A percentile compares a stretch with the other conserved stretches of the same genome.
These are phyloP conservation scores for Chaetodon trifasciatus DNA, from an alignment of 2,797 vertebrate genomes.

Conservation along the genomic window DNA sequence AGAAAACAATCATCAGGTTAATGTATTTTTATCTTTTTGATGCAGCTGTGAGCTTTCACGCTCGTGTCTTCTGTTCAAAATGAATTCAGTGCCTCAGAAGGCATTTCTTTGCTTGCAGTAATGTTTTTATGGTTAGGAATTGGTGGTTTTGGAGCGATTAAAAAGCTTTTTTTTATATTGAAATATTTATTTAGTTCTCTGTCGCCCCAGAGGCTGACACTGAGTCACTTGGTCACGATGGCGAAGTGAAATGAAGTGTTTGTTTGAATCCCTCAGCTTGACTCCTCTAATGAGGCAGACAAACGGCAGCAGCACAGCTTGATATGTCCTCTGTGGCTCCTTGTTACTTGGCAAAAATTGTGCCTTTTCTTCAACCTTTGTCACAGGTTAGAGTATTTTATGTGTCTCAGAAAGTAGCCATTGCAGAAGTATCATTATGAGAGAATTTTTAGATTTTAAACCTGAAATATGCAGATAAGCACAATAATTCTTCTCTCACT, in stretches of 20 bases:
- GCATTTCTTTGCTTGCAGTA: not conserved
- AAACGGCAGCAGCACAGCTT: slow-evolving; percentile 56
- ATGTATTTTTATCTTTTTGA: no score
- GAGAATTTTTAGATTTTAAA: not conserved
- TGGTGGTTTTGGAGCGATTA: not conserved
- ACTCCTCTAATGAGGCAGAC: slow-evolving; percentile 58
- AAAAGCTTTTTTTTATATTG: not conserved
- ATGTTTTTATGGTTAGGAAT: not conserved
- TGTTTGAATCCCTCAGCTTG: slow-evolving; percentile 48
- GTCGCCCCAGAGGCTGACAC: slow-evolving; percentile 11
- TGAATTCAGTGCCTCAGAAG: not conserved
- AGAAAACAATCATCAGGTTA: no score
- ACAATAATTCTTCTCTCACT: not conserved
- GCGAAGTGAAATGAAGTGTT: slow-evolving; percentile 35
- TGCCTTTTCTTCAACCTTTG: slow-evolving; percentile 23
- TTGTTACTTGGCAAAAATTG: slow-evolving; percentile 24
- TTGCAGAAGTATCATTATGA: slow-evolving; percentile 1
- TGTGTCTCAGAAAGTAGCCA: not conserved
- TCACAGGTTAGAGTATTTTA: not conserved
- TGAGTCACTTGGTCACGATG: slow-evolving; percentile 19
- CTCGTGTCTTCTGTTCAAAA: not conserved
- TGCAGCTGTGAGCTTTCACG: not conserved
- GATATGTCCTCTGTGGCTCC: slow-evolving; percentile 36
- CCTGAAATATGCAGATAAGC: slow-evolving; percentile 12
- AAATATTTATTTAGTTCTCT: not conserved